Evolutionary conservation across 2,888 invertebrate genomes (phyloP).

Genomic region (Pycnomerus fuliginosus): DNA sequence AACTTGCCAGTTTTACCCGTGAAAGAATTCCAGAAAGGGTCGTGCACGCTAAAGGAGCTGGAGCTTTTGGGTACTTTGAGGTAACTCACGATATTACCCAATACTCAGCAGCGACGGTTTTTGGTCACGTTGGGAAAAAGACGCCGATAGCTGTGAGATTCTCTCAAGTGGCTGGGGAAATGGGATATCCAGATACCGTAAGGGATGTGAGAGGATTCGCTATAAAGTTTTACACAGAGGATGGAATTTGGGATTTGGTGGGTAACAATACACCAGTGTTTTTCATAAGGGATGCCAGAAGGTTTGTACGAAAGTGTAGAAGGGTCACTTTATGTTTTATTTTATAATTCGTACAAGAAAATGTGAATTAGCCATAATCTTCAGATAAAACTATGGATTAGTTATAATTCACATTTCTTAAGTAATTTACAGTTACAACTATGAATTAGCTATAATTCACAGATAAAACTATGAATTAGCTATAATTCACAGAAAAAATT

Average conservation of each 20-base stretch:
- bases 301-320: too few species aligned
- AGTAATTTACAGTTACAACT: too few species aligned
- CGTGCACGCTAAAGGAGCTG: constrained; percentile 94
- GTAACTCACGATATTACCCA: constrained; percentile 83
- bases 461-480: too few species aligned
- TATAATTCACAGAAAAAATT: too few species aligned
- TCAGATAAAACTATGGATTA: too few species aligned
- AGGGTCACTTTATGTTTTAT: too few species aligned
- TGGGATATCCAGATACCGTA: constrained; percentile 86
- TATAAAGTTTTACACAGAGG: constrained; percentile 89
- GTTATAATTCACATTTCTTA: too few species aligned
- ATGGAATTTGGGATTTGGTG: constrained; percentile 91
- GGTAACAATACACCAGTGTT: constrained; percentile 93
- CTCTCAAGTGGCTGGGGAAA: constrained; percentile 86
- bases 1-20: constrained; percentile 79
- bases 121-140: constrained; percentile 73
- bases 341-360: too few species aligned
- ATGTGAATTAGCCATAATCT: too few species aligned
- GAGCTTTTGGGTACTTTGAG: constrained; percentile 83
- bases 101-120: constrained; percentile 77
- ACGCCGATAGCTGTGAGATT: constrained; percentile 77
- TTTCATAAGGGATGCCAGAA: constrained; percentile 91
- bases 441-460: too few species aligned
- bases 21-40: constrained; percentile 96
- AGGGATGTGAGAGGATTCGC: constrained; percentile 92